These are phyloP conservation scores for Salvelinus fontinalis DNA, from an alignment of 2,113 vertebrate species.

Conservation along the genomic window DNA sequence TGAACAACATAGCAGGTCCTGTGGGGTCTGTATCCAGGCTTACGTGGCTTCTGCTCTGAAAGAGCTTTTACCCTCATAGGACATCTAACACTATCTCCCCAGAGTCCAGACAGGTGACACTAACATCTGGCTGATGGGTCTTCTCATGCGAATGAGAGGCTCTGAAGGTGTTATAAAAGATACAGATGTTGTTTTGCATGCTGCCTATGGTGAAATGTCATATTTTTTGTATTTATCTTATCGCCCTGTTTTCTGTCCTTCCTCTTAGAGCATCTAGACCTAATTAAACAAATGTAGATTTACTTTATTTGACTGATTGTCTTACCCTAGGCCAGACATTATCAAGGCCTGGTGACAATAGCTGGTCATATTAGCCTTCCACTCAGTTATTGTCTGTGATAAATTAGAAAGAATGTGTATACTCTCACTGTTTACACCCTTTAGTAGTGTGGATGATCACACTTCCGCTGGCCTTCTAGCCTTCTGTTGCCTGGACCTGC, in stretches of 20 bases:
- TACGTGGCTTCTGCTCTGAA: not conserved
- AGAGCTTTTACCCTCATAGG: not conserved
- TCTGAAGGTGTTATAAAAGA: not conserved
- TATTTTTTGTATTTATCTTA: too few species aligned
- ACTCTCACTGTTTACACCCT: not conserved
- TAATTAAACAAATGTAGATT: too few species aligned
- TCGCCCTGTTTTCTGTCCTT: too few species aligned
- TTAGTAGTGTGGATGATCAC: not conserved
- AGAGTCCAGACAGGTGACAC: not conserved
- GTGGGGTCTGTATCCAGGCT: not conserved
- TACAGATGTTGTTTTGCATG: too few species aligned
- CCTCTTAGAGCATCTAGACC: too few species aligned
- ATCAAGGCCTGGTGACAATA: conserved; percentile 3
- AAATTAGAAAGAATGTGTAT: not conserved
- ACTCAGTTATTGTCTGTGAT: conserved; percentile 19
- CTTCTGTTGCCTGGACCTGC: not conserved
- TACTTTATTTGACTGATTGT: too few species aligned
- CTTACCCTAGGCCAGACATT: too few species aligned
- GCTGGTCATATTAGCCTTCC: not conserved
- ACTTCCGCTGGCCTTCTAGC: not conserved
- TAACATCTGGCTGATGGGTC: not conserved
- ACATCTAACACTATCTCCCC: not conserved
- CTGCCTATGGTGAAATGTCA: too few species aligned
- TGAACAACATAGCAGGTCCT: not conserved
- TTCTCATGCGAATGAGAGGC: too few species aligned